Conservation (phyloP, 2,113 vertebrate species). For the Xenopus laevis region DNA sequence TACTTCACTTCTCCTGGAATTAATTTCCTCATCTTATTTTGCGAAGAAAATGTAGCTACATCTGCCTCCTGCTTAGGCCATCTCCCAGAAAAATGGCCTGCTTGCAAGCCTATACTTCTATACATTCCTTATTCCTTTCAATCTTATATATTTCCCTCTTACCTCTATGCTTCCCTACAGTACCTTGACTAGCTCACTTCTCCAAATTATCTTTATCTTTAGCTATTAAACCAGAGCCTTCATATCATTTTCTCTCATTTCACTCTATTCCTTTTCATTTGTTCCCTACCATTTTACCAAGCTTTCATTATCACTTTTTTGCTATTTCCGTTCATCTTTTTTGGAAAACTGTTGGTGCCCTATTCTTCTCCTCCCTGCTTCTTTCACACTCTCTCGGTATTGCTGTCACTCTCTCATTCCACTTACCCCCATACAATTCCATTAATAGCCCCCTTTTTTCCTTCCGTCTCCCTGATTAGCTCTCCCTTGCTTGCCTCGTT, state of each 20-base stretch:
- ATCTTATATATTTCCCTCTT: too few species aligned
- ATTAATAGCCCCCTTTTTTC: not conserved
- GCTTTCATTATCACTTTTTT: not conserved
- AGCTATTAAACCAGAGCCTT: not conserved
- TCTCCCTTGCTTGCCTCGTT: constrained; percentile 33
- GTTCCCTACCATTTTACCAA: not conserved
- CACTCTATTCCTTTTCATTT: not conserved
- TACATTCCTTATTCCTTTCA: too few species aligned
- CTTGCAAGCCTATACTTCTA: too few species aligned
- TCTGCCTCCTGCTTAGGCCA: too few species aligned
- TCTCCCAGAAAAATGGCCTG: too few species aligned
- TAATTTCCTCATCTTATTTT: too few species aligned
- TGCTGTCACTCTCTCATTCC: not conserved
- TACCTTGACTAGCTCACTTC: too few species aligned
- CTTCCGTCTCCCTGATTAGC: constrained; percentile 33
- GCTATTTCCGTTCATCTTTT: not conserved
- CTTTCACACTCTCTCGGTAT: not conserved
- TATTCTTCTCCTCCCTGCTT: not conserved
- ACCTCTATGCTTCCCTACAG: too few species aligned
- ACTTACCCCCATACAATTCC: not conserved
- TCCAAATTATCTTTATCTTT: too few species aligned
- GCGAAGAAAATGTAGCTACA: too few species aligned
- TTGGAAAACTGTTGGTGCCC: not conserved
- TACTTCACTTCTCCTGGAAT: too few species aligned
- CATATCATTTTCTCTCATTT: not conserved